phyloP scores from a whole-genome alignment of 2,797 vertebrate species.

The Hozukius guyotensis region DNA sequence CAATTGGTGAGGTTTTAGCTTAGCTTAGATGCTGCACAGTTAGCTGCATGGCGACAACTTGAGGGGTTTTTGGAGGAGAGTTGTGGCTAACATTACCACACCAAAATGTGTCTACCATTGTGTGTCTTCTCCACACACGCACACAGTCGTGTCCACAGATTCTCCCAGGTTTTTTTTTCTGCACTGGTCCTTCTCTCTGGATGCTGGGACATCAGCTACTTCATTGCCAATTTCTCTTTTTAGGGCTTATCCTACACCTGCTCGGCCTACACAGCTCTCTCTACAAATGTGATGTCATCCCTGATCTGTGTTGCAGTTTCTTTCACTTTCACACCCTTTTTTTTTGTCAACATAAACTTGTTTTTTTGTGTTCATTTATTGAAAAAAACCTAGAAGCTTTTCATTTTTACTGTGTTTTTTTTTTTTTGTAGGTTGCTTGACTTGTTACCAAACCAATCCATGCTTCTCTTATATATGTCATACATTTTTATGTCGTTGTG shows the following conservation, averaged over 20 bases:
- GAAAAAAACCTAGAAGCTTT: neutral
- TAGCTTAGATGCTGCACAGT: neutral
- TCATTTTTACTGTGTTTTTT: neutral
- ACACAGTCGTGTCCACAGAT: slow-evolving; percentile 12
- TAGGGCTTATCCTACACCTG: slow-evolving; percentile 58
- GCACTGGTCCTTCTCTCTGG: slow-evolving; percentile 33
- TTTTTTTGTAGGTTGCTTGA: slow-evolving; percentile 10
- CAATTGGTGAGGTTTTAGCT: neutral
- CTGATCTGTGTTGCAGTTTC: slow-evolving; percentile 34
- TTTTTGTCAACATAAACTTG: slow-evolving; percentile 2
- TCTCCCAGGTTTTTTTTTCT: neutral
- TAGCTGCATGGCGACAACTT: slow-evolving; percentile 50
- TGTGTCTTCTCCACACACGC: slow-evolving; percentile 30
- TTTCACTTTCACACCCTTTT: slow-evolving; percentile 15
- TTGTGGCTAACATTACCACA: slow-evolving; percentile 56
- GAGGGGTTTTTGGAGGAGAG: slow-evolving; percentile 19
- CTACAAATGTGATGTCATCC: slow-evolving; percentile 56
- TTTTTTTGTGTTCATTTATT: slow-evolving; percentile 19
- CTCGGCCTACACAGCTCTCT: slow-evolving; percentile 60
- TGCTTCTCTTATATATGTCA: slow-evolving; percentile 66
- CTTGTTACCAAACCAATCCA: slow-evolving; percentile 14
- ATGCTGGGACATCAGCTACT: slow-evolving; percentile 49
- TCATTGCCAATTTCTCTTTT: slow-evolving; percentile 49
- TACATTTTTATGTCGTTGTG: slow-evolving; percentile 77
- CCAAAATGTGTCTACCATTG: slow-evolving; percentile 60